phyloP scores from a whole-genome alignment of 2,113 vertebrate genomes.

The Meleagris gallopavo region DNA sequence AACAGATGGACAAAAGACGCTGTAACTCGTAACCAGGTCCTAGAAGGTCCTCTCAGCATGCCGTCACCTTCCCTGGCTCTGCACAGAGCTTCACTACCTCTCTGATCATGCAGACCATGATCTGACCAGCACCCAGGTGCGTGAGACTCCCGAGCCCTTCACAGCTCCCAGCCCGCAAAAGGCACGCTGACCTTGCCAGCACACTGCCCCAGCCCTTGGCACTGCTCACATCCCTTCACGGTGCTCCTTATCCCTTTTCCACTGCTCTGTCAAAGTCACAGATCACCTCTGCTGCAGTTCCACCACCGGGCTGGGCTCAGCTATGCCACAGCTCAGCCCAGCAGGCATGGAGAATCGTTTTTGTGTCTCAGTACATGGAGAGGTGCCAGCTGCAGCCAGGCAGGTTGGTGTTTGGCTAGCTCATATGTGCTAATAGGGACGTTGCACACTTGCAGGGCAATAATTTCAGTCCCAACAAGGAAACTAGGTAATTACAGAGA shows the following conservation, averaged over 20 bases:
- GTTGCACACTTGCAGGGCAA: constrained; percentile 15
- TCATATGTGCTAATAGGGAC: neutral
- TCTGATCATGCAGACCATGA: neutral
- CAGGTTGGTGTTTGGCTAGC: constrained; percentile 18
- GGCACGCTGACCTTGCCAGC: neutral
- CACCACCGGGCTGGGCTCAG: neutral
- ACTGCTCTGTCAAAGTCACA: neutral
- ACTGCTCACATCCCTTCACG: neutral
- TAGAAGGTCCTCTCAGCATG: neutral
- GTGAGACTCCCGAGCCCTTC: neutral
- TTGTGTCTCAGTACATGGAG: neutral
- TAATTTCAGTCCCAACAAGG: constrained; percentile 38
- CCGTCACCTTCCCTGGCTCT: fast-evolving
- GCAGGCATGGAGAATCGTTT: neutral
- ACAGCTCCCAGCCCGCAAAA: neutral
- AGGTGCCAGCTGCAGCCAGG: neutral
- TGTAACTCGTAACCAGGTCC: neutral
- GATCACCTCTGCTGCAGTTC: neutral
- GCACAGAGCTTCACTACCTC: neutral
- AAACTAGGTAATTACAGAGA: constrained; percentile 51
- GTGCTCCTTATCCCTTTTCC: neutral
- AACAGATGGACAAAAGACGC: fast-evolving
- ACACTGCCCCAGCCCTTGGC: neutral
- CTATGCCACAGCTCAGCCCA: neutral
- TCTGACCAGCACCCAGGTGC: no score